Base-by-base conservation (phyloP, 2,113 vertebrate species). In the Thryonomys swinderianus region DNA sequence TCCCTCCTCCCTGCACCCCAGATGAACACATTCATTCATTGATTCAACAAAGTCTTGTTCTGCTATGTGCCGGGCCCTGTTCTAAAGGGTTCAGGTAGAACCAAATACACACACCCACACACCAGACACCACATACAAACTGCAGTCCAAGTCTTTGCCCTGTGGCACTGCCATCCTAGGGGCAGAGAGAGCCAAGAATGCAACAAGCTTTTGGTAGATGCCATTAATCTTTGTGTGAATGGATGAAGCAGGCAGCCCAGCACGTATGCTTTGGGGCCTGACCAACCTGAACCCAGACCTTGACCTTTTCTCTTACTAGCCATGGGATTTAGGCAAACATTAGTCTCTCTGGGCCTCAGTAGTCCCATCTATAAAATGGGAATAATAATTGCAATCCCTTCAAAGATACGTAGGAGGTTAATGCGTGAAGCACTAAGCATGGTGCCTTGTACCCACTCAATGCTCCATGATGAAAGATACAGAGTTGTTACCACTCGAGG, bases 371-470 rank as follows among this genome's bases (percentile, higher is more conserved):
- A 4, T 21, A 78, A 67, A 40, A 18, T 11, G 45, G 83, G 30
- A 21, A 10, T 2, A 1, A 25, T 16, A 21, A 10, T 1, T n/a
- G 55, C 2, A 7, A 13, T 45, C 21, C 7, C 42, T 48, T 64
- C 32, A 40, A 40, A 61, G 95, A 45, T 1, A 45, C 37, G 37
- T 2, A 11, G 93, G 27, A 59, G 85, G 27, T 10, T 2, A 18
- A 16, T 0, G 78, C 40, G 55, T 1, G 5, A n/a, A 27, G 30
- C 0, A 7, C 34, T 10, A 13, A n/a, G 73, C 53, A 18, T 12
- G 0, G 85, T 1, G n/a, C 23, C 69, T 12, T 71, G 37, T 4
- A 25, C 27, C 20, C 0, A 7, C 21, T 1, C 3, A 90, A 66
- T 0, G 30, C 61, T 23, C 59, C 18, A 0, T 1, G 48, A 82